These are phyloP conservation scores for Acanthiza pusilla DNA, from an alignment of 2,797 vertebrate genomes.

Conservation along the genomic window DNA sequence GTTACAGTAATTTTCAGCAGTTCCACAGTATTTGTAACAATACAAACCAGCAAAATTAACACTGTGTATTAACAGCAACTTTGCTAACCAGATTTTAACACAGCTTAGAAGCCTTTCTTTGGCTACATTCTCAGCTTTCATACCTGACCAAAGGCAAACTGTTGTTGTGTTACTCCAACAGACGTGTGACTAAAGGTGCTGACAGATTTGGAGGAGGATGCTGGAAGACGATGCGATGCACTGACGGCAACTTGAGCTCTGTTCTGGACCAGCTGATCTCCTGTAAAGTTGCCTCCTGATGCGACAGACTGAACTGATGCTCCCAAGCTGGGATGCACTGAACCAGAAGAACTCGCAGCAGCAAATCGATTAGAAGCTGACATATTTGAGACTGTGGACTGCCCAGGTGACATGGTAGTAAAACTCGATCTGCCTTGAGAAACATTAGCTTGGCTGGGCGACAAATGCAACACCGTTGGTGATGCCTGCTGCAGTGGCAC, in stretches of 20 bases:
- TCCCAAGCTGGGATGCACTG: constrained; percentile 68
- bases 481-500: constrained; percentile 78
- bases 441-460: constrained; percentile 77
- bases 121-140: not conserved
- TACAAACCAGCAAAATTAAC: not conserved
- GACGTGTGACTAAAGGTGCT: constrained; percentile 78
- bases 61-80: not conserved
- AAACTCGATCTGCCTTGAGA: constrained; percentile 76
- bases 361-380: constrained; percentile 80
- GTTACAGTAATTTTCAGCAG: not conserved
- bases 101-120: not conserved
- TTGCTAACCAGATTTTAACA: not conserved
- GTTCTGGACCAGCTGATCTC: constrained; percentile 71
- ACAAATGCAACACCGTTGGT: constrained; percentile 81
- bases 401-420: constrained; percentile 60
- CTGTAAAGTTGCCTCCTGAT: constrained; percentile 68
- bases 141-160: constrained; percentile 78
- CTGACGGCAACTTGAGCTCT: constrained; percentile 77
- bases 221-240: constrained; percentile 85
- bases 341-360: constrained; percentile 81
- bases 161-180: constrained; percentile 69
- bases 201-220: constrained; percentile 83
- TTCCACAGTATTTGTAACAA: not conserved
- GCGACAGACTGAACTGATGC: constrained; percentile 70
- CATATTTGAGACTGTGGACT: constrained; percentile 76